These are phyloP conservation scores for Athrips mouffetella DNA, from an alignment of 2,888 invertebrate species.

Conservation along the genomic window DNA sequence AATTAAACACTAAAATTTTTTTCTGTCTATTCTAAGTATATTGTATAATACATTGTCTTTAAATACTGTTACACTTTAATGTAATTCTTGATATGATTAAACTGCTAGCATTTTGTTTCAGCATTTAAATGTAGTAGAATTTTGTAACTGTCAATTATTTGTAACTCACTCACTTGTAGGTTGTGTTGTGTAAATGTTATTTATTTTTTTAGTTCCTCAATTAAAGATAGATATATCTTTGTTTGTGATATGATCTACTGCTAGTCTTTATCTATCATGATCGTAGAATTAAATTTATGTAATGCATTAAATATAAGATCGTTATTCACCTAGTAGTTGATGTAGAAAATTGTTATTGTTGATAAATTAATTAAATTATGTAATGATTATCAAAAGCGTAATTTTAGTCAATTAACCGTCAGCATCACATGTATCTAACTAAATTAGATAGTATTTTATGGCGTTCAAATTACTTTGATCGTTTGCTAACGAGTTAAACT, in stretches of 20 bases:
- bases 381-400: constrained; percentile 8
- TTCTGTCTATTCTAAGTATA: too few relatives aligned
- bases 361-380: constrained; percentile 28
- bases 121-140: background rate
- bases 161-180: background rate
- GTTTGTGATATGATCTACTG: constrained; percentile 29
- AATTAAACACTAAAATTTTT: too few relatives aligned
- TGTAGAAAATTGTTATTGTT: constrained; percentile 25
- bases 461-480: constrained; percentile 6
- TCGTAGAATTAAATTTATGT: constrained; percentile 10
- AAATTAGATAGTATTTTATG: too few relatives aligned
- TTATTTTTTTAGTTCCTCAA: constrained; percentile 35
- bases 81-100: background rate
- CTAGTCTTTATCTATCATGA: constrained; percentile 32
- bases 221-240: constrained; percentile 19
- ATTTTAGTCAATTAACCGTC: background rate
- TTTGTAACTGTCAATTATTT: background rate
- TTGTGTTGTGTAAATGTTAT: constrained; percentile 14
- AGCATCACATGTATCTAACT: too few relatives aligned
- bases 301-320: constrained; percentile 8
- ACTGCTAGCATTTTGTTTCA: background rate
- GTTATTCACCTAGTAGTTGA: constrained; percentile 12
- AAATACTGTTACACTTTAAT: background rate
- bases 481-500: constrained; percentile 9
- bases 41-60: too few relatives aligned